Base-by-base conservation (phyloP, 2,888 invertebrate genomes). In the Drosophila acutilabella region DNA sequence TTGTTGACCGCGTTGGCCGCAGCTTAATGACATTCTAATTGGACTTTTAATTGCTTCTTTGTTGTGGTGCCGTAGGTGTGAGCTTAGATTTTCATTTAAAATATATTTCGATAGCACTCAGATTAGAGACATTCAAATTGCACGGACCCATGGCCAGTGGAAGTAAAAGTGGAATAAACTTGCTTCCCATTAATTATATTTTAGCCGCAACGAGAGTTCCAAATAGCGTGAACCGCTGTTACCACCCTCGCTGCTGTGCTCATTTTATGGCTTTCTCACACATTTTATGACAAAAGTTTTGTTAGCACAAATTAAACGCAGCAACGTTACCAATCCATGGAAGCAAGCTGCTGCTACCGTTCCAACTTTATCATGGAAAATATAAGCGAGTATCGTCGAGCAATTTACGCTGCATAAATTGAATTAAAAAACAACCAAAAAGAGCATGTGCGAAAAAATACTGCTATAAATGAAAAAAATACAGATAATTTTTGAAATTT, bases 281-380 rank as follows among this genome's bases (percentile, higher is more conserved):
- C 77, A 64, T 76, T 83, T 85, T 74, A 83, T 83, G 81, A 72
- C 68, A n/a, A 86, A 86, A 86, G 70, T 86, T 83, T 82, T 71
- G 65, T 52, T 66, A 52, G 64, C 75, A 71, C 75, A 81, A 83
- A 71, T 80, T 80, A 62, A 64, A 57, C 56, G 68, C 69, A 44
- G 67, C 41, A 23, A 56, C 53, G 51, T 60, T 64, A 66, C 64
- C 64, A 70, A 76, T 61, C 71, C 67, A 59, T 50, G 47, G 44
- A 33, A 62, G 50, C 53, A 57, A 47, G 52, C 61, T 53, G 70
- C 57, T 60, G 74, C 16, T 40, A 30, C 53, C 36, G 54, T 40
- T 44, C 33, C 36, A 75, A 75, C 52, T 77, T 77, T 72, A 42
- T 64, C 57, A 59, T 77, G 40, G 56, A 77, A 67, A 72, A 77